Percentiles rank a stretch among this genome's conserved stretches.
Conservation (phyloP, 2,888 invertebrate genomes). For the Lasioglossum vierecki region DNA sequence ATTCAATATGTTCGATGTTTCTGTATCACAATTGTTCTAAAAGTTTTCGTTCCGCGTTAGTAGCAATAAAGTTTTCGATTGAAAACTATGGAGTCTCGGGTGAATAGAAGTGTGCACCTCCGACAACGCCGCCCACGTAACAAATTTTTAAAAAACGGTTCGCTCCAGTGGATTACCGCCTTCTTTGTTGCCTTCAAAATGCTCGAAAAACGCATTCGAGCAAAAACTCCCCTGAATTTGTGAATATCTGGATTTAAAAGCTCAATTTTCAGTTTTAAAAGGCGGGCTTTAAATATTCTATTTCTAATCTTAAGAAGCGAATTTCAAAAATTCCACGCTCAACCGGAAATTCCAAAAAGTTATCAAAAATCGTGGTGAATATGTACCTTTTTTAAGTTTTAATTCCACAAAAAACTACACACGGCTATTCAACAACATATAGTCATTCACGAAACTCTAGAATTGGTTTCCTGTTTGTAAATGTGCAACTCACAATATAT, state of each 20-base stretch:
- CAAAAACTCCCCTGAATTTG: background rate
- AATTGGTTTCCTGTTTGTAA: background rate
- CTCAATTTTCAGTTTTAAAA: background rate
- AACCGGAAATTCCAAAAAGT: background rate
- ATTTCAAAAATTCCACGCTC: background rate
- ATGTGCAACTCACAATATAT: background rate
- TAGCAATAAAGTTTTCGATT: background rate
- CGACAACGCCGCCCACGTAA: background rate
- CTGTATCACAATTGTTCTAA: background rate
- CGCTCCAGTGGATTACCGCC: background rate
- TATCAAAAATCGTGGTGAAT: background rate
- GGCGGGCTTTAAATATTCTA: background rate
- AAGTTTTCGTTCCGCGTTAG: background rate
- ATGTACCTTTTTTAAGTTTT: background rate
- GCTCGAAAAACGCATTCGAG: background rate
- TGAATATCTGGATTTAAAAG: background rate
- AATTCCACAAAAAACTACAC: background rate
- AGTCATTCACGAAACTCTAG: background rate
- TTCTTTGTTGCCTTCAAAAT: constrained; percentile 5
- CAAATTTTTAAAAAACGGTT: background rate
- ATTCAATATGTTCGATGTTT: background rate
- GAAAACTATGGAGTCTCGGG: constrained; percentile 5
- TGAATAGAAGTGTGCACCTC: background rate
- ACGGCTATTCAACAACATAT: background rate
- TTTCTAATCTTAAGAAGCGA: background rate